Evolutionary conservation across 2,113 vertebrate species (phyloP).

Genomic region (Hypanus sabinus): DNA sequence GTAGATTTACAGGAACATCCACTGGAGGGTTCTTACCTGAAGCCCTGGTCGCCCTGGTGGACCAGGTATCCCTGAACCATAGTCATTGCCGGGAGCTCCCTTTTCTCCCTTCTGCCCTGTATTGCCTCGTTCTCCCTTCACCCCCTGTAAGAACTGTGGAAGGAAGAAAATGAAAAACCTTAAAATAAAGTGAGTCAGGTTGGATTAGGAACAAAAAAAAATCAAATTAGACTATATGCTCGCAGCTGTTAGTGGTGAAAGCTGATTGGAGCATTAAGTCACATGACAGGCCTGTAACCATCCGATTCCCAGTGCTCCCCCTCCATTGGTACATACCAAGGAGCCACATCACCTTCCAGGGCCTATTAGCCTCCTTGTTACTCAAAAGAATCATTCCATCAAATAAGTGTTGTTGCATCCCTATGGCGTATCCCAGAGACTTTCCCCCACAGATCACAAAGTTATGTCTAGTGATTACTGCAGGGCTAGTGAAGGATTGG

Average conservation of each 20-base stretch:
- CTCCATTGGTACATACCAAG: neutral
- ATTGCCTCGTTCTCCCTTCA: constrained; percentile 62
- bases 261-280: neutral
- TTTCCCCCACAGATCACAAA: too few species aligned
- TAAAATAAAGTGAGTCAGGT: neutral
- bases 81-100: constrained; percentile 50
- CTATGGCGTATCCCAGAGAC: neutral
- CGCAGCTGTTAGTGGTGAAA: neutral
- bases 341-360: neutral
- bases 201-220: neutral
- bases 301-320: neutral
- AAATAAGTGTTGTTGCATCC: neutral
- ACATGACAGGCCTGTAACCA: neutral
- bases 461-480: neutral
- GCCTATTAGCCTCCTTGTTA: neutral
- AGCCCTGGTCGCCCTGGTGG: constrained; percentile 52
- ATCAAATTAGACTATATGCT: too few species aligned
- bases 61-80: constrained; percentile 48
- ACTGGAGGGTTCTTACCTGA: constrained; percentile 46
- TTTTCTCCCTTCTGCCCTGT: constrained; percentile 63
- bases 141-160: constrained; percentile 49
- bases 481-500: neutral
- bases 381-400: neutral
- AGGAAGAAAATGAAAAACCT: neutral
- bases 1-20: neutral